Evolutionary conservation across 2,797 vertebrate genomes (phyloP), one percentile per base, ranked within the genome.

Genomic region (Uromys caudimaculatus): DNA sequence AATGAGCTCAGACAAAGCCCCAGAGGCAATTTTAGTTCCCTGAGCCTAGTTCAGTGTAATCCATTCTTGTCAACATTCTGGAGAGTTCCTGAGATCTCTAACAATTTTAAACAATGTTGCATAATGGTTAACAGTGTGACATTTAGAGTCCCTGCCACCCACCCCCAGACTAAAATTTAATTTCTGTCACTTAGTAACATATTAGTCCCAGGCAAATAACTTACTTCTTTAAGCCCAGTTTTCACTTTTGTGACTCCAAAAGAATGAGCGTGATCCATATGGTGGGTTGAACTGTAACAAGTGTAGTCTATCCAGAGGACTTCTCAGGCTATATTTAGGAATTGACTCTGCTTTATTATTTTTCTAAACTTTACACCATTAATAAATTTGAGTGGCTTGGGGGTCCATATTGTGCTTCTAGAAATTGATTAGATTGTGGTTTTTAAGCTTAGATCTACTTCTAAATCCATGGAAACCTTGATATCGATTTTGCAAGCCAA

Each of bases 1-100:
- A 35, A 41, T 32, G 17, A 90, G 35, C 54, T 52, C 27, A n/a
- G 64, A 50, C 56, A 83, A 91, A 35, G 50, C 32, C 47, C 92
- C 11, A 35, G 76, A 75, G 24, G 12, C 7, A 76, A 23, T 44
- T 29, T 44, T 56, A 44, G 58, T 71, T 97, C 67, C 90, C 3
- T 52, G 85, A 96, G 62, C 41, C 16, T 64, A 71, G 62, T 73
- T 93, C 14, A 92, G 17, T 95, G 90, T 64, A 90, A 88, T 64
- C 21, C 16, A 73, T 78, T 19, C 69, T 89, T 90, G 52, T 69
- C 62, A 41, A 19, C 9, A 27, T 2, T 88, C 21, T 44, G n/a
- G 13, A 62, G 84, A 79, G 24, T 47, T 77, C 69, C 32, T 97
- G 75, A 54, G 91, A 29, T 56, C 24, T 94, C 29, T 81, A 35